phyloP scores from a whole-genome alignment of 2,888 invertebrate genomes.

The Drosophila mercatorum region DNA sequence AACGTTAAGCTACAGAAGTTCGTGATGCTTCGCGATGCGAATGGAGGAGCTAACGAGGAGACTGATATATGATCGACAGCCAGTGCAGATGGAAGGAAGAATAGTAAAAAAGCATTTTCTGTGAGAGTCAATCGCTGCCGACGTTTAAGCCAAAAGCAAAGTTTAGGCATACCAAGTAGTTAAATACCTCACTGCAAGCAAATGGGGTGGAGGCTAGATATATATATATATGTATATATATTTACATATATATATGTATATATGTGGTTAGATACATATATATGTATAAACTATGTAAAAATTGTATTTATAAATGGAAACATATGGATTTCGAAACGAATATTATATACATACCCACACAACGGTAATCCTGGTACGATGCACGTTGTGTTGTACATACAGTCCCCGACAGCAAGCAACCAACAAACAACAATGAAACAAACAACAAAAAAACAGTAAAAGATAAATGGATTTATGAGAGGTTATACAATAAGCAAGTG shows the following conservation, averaged over 20 bases:
- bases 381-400: slow-evolving; percentile 1
- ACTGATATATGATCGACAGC: slow-evolving; percentile 80
- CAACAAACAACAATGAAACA: not conserved
- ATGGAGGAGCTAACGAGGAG: slow-evolving; percentile 80
- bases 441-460: slow-evolving; percentile 1
- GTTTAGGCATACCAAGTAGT: slow-evolving; percentile 62
- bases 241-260: not conserved
- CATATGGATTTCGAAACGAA: slow-evolving; percentile 27
- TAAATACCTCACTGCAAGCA: slow-evolving; percentile 65
- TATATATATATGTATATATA: not conserved
- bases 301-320: slow-evolving; percentile 66
- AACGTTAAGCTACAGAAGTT: slow-evolving; percentile 76
- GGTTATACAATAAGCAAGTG: slow-evolving; percentile 20
- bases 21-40: slow-evolving; percentile 67
- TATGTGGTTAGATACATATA: not conserved
- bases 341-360: slow-evolving; percentile 12
- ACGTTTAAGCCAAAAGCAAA: slow-evolving; percentile 62
- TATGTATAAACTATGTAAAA: slow-evolving; percentile 46
- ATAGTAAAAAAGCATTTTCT: slow-evolving; percentile 45
- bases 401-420: not conserved
- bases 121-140: slow-evolving; percentile 48
- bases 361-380: not conserved
- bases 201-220: slow-evolving; percentile 70
- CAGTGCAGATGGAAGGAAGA: slow-evolving; percentile 26
- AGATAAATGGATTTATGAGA: slow-evolving; percentile 7